Conservation (phyloP, 2,888 invertebrate genomes). For the Troides helena region DNA sequence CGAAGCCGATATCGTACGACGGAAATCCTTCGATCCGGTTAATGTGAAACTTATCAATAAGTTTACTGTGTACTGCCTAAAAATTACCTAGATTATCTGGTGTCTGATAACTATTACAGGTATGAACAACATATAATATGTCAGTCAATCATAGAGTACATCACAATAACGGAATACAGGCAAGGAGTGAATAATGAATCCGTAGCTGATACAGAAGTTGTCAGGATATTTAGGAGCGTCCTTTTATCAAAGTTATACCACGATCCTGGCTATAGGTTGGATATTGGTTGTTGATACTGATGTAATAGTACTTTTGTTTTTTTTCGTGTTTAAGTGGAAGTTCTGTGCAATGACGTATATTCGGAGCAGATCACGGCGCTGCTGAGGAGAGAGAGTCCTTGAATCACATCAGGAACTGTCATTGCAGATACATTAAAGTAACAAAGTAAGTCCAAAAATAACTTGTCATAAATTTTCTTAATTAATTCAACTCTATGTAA, state of each 20-base stretch:
- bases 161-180: neutral
- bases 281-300: neutral
- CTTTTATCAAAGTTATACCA: constrained; percentile 1
- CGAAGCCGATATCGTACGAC: neutral
- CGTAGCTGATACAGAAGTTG: neutral
- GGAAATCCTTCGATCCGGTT: neutral
- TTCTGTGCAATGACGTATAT: constrained; percentile 14
- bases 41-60: neutral
- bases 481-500: neutral
- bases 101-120: constrained; percentile 1
- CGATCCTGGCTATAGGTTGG: constrained; percentile 1
- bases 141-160: constrained; percentile 6
- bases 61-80: constrained; percentile 11
- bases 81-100: constrained; percentile 9
- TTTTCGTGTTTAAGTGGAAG: constrained; percentile 16
- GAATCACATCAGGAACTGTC: constrained; percentile 6
- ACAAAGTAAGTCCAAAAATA: constrained; percentile 5
- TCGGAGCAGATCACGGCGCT: neutral
- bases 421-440: constrained; percentile 9
- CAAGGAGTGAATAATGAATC: constrained; percentile 6
- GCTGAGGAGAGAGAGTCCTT: neutral
- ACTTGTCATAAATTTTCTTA: no score
- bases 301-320: constrained; percentile 9
- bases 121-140: neutral
- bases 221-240: constrained; percentile 1